A percentile compares a stretch with the other conserved stretches of the same genome.
These are phyloP conservation scores for Parnassius orleans DNA, from an alignment of 2,888 invertebrate genomes.

Conservation along the genomic window DNA sequence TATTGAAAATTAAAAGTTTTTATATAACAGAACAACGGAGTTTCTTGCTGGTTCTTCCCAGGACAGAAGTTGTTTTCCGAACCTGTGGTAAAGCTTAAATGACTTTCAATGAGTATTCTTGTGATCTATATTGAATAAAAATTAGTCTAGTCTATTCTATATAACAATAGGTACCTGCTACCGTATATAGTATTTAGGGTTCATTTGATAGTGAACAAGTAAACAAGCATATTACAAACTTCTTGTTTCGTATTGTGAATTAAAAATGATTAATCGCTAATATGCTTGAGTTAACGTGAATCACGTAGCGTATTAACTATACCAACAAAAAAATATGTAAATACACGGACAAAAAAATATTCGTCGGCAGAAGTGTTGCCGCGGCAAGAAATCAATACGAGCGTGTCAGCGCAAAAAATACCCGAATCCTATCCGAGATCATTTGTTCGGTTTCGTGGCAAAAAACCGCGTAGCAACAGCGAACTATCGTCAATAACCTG, in stretches of 20 bases:
- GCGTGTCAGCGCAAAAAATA: constrained; percentile 12
- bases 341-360: neutral
- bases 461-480: constrained; percentile 10
- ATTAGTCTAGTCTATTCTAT: too few species aligned
- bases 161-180: too few species aligned
- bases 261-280: neutral
- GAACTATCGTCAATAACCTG: neutral
- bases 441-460: constrained; percentile 8
- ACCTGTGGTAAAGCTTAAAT: too few species aligned
- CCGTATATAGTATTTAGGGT: too few species aligned
- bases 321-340: neutral
- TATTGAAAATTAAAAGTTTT: too few species aligned
- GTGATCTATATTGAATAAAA: too few species aligned
- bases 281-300: neutral
- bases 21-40: too few species aligned
- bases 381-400: constrained; percentile 17
- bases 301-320: neutral
- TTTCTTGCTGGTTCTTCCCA: too few species aligned
- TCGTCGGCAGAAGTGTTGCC: constrained; percentile 4
- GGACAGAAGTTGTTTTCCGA: too few species aligned
- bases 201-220: too few species aligned
- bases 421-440: constrained; percentile 3
- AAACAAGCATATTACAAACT: neutral
- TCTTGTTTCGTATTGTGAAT: neutral
- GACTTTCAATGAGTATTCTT: too few species aligned